Percentiles rank a stretch among this genome's conserved stretches.
These are phyloP conservation scores for Sapayoa aenigma DNA, from an alignment of 2,113 vertebrate species.

Conservation along the genomic window DNA sequence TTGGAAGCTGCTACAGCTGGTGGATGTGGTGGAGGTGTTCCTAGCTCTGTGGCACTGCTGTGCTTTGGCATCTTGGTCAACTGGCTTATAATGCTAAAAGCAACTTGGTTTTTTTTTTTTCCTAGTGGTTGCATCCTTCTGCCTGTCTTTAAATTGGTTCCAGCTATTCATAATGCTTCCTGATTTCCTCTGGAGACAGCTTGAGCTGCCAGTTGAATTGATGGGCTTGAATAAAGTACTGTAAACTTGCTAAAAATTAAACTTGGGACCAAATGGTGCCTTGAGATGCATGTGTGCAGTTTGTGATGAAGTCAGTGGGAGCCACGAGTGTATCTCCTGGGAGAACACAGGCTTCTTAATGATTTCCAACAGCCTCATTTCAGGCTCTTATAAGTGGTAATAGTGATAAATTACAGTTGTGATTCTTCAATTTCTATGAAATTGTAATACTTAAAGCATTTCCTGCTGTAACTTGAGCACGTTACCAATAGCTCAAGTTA, in stretches of 20 bases:
- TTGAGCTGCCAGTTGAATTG: slow-evolving; percentile 57
- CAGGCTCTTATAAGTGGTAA: background rate
- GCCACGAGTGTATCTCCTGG: background rate
- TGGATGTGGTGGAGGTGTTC: background rate
- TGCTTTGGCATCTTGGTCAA: background rate
- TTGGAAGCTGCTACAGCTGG: background rate
- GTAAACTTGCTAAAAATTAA: slow-evolving; percentile 48
- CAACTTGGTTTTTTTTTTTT: background rate
- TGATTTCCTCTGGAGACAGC: slow-evolving; percentile 45
- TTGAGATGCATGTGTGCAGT: slow-evolving; percentile 7
- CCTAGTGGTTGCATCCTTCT: background rate
- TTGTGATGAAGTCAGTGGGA: slow-evolving; percentile 27
- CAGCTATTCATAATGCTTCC: slow-evolving; percentile 37
- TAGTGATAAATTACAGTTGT: background rate
- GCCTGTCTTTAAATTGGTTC: slow-evolving; percentile 8
- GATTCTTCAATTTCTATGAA: background rate
- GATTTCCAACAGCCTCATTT: slow-evolving; percentile 12
- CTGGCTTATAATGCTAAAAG: background rate
- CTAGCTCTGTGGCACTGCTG: background rate
- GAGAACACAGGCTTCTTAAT: slow-evolving; percentile 1
- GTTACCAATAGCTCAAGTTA: background rate
- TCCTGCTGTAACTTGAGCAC: background rate
- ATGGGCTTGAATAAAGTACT: slow-evolving; percentile 29
- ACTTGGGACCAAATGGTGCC: slow-evolving; percentile 49
- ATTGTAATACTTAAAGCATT: background rate